Percentiles rank a stretch among this genome's conserved stretches.
These are phyloP conservation scores for Euleptes europaea DNA, from an alignment of 2,113 vertebrate species.

Conservation along the genomic window DNA sequence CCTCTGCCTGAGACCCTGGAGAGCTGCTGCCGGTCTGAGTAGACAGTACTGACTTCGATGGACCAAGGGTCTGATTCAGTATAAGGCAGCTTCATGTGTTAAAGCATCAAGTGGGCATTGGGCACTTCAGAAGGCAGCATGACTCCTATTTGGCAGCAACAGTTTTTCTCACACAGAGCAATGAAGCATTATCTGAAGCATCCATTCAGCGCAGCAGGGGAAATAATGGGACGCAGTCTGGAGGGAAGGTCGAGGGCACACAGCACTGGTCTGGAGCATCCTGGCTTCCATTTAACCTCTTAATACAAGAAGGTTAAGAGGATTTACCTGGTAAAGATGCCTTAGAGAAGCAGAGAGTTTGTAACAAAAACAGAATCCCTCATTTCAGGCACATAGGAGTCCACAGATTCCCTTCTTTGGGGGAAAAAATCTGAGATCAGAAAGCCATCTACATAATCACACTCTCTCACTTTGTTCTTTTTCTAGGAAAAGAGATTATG, in stretches of 20 bases:
- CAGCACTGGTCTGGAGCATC: slow-evolving; percentile 48
- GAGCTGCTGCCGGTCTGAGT: too few species aligned
- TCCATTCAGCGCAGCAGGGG: slow-evolving; percentile 40
- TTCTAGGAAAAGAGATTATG: too few species aligned
- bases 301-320: slow-evolving; percentile 48
- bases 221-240: slow-evolving; percentile 50
- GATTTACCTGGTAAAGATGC: slow-evolving; percentile 30
- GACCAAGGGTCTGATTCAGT: too few species aligned
- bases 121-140: slow-evolving; percentile 30
- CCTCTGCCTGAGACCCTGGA: too few species aligned
- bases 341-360: not conserved
- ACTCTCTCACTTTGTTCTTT: not conserved
- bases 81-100: too few species aligned
- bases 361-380: not conserved
- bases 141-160: slow-evolving; percentile 17
- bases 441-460: not conserved
- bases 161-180: slow-evolving; percentile 42
- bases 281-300: slow-evolving; percentile 63
- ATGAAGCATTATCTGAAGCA: slow-evolving; percentile 10
- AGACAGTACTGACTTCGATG: too few species aligned
- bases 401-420: not conserved
- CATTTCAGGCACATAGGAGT: not conserved
- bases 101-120: slow-evolving; percentile 13
- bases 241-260: slow-evolving; percentile 48
- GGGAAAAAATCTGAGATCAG: not conserved